Evolutionary conservation across 2,797 vertebrate genomes (phyloP), one percentile per base, ranked within the genome.

Genomic region (Aphelocoma californica): DNA sequence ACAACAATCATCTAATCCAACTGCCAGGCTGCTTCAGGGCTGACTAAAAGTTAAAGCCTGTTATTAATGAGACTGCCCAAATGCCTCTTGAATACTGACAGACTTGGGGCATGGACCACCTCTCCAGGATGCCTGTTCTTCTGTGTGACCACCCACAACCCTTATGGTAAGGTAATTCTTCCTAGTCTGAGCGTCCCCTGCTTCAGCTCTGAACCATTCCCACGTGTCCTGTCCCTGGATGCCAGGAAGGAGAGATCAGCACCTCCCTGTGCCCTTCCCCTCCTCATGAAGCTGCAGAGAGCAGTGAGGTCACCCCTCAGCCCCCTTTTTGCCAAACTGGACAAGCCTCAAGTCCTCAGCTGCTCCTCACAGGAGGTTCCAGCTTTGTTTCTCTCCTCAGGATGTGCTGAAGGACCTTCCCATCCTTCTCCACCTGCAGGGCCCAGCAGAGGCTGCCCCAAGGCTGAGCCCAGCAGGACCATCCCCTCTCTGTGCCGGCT

Each of bases 141-240:
- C 31, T 10, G 3, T 48, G 4, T 62, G n/a, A 77, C 25, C 9
- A 62, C 9, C 28, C n/a, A 65, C n/a, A 79, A 54, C 4, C 7
- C 44, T 21, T 9, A 18, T 1, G 2, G 13, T 24, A n/a, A 61
- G 25, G 10, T 77, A 66, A 54, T 15, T 17, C 18, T 61, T 81
- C 31, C 18, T 24, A 2, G 10, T 31, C 13, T 66, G 16, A 47
- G 47, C 7, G 18, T 60, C 7, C 17, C 10, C 40, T 32, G 21
- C 1, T 3, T 2, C 28, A 54, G 45, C 14, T 60, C 6, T 70
- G 29, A 65, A 9, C 9, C 18, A 45, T 14, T 38, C 16, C 40
- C 36, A 18, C 0, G 0, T 0, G 0, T 34, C 9, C 45, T 50
- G 11, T 8, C 16, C 48, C 32, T 29, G 21, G 50, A 17, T 25